Conservation (phyloP, 2,113 vertebrate genomes). For the Lepus europaeus region DNA sequence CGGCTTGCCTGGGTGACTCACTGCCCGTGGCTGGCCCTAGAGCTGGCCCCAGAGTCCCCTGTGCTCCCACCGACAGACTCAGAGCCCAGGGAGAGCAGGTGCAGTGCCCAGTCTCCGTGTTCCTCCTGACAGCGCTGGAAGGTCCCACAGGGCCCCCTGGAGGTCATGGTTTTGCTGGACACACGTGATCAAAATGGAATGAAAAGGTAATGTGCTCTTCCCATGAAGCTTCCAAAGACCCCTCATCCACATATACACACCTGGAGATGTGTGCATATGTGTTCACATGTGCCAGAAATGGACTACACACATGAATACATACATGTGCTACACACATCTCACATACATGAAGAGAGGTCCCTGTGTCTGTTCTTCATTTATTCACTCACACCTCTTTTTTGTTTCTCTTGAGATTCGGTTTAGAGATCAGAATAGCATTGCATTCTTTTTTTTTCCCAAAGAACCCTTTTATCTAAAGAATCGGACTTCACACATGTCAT, state of each 20-base stretch:
- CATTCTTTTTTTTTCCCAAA: neutral
- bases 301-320: neutral
- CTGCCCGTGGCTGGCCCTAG: accelerated
- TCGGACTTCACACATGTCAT: no score
- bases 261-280: neutral
- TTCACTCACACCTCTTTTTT: neutral
- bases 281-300: no score
- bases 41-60: accelerated
- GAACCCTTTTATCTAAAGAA: no score
- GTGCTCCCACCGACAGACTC: neutral
- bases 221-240: no score
- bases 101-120: accelerated
- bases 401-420: neutral
- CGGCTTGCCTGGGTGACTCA: neutral
- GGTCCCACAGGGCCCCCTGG: no score
- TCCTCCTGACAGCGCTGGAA: accelerated
- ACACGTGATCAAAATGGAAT: no score
- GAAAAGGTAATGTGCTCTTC: no score
- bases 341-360: neutral
- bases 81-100: accelerated
- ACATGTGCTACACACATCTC: no score
- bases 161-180: no score
- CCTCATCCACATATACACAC: no score
- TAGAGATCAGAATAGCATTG: neutral
- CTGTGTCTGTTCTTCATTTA: neutral